Evolutionary conservation across 2,113 vertebrate species (phyloP).

Genomic region (Pleuronectes platessa): DNA sequence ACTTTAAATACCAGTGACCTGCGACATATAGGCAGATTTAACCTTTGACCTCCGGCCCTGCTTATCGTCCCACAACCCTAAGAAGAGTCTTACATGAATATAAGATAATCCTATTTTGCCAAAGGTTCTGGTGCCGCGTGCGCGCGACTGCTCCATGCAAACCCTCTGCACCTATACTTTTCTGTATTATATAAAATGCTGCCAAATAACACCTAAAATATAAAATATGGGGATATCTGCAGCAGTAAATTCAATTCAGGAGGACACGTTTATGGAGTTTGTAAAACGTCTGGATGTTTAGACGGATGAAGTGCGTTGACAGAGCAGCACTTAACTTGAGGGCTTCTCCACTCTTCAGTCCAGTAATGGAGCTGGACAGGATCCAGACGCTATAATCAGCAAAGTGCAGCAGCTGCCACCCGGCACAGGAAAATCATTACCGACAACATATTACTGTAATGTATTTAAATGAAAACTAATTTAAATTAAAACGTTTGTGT

Average conservation of each 20-base stretch:
- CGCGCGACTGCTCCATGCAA: background rate
- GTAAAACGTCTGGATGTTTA: too few relatives aligned
- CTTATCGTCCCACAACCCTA: background rate
- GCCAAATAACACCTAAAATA: background rate
- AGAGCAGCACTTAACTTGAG: too few relatives aligned
- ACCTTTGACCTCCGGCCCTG: constrained; percentile 18
- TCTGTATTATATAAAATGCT: too few relatives aligned
- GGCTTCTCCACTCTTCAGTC: too few relatives aligned
- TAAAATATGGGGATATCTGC: background rate
- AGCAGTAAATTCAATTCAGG: background rate
- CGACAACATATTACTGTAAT: too few relatives aligned
- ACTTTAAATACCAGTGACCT: background rate
- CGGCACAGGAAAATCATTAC: too few relatives aligned
- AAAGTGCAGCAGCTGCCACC: too few relatives aligned
- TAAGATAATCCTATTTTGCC: constrained; percentile 19
- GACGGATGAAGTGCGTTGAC: too few relatives aligned
- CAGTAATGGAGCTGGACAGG: too few relatives aligned
- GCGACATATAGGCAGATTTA: constrained; percentile 19
- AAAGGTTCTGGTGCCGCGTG: background rate
- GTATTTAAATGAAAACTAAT: too few relatives aligned
- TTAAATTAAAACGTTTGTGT: too few relatives aligned
- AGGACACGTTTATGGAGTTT: background rate
- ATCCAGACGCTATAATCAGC: too few relatives aligned
- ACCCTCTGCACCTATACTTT: background rate
- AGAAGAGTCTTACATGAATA: constrained; percentile 15